Percentiles rank a stretch among this genome's conserved stretches.
Conservation (phyloP, 2,113 vertebrate species). For the Tringa solitaria region DNA sequence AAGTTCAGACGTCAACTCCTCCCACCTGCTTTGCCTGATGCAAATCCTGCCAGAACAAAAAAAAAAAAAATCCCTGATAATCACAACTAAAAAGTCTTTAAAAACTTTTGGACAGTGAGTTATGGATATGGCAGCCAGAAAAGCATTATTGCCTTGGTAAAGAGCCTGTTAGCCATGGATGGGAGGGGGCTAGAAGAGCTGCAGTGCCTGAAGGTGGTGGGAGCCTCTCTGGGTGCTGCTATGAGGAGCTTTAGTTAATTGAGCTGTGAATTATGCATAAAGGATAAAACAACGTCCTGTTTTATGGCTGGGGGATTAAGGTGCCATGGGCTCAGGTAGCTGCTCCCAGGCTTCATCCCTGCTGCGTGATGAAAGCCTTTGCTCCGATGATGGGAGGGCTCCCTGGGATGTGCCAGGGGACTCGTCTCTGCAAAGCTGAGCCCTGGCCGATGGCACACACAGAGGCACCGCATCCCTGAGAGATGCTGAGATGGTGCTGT, state of each 20-base stretch:
- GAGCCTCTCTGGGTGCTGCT: not conserved
- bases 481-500: not conserved
- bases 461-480: not conserved
- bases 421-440: fast-evolving
- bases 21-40: not conserved
- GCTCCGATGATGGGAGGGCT: fast-evolving
- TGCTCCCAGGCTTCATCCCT: not conserved
- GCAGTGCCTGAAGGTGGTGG: not conserved
- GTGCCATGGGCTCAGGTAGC: not conserved
- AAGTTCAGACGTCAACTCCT: fast-evolving
- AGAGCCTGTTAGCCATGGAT: not conserved
- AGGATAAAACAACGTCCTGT: not conserved
- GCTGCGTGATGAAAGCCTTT: not conserved
- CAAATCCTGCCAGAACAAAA: not conserved
- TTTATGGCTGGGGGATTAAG: not conserved
- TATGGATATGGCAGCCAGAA: not conserved
- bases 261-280: not conserved
- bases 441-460: fast-evolving
- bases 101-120: not conserved
- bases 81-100: not conserved
- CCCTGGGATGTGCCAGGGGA: not conserved
- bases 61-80: not conserved
- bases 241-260: not conserved
- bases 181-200: not conserved
- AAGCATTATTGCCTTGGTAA: not conserved